Percentiles rank a stretch among this genome's conserved stretches.
These are phyloP conservation scores for Myrmophylax atrothorax DNA, from an alignment of 2,113 vertebrate genomes.

Conservation along the genomic window DNA sequence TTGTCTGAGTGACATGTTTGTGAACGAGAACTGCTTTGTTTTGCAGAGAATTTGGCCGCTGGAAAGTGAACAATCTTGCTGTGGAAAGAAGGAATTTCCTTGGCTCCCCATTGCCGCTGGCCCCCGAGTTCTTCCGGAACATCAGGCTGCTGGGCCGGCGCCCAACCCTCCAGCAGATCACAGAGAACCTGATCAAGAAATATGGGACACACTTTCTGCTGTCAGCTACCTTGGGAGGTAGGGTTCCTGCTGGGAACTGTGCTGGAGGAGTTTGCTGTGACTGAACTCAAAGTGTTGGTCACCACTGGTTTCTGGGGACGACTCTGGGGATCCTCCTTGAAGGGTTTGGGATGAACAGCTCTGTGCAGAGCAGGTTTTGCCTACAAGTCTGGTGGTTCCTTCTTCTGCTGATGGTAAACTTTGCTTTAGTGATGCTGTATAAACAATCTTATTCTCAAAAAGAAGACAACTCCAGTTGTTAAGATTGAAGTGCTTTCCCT, in stretches of 20 bases:
- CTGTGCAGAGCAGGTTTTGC: fast-evolving
- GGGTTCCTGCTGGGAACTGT: background rate
- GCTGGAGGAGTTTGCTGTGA: background rate
- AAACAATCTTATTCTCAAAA: background rate
- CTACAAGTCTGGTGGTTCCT: background rate
- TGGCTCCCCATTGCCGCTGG: slow-evolving; percentile 89
- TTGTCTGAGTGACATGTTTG: slow-evolving; percentile 40
- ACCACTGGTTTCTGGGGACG: no score
- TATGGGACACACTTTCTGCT: slow-evolving; percentile 97
- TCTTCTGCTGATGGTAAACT: background rate
- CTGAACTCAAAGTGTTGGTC: background rate
- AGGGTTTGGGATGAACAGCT: fast-evolving
- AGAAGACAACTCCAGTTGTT: fast-evolving
- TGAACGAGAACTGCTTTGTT: slow-evolving; percentile 66
- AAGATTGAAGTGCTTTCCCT: background rate
- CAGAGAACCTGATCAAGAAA: slow-evolving; percentile 96
- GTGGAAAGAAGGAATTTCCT: slow-evolving; percentile 94
- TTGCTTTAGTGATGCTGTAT: background rate
- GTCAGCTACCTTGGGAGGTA: slow-evolving; percentile 97
- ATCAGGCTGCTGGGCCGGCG: slow-evolving; percentile 92
- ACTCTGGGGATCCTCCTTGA: background rate
- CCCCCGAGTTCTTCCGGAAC: slow-evolving; percentile 93
- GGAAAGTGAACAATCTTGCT: slow-evolving; percentile 97
- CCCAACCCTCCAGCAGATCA: slow-evolving; percentile 90
- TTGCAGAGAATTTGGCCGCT: slow-evolving; percentile 95